Base-by-base conservation (phyloP, 2,797 vertebrate genomes). In the Caiman crocodilus region DNA sequence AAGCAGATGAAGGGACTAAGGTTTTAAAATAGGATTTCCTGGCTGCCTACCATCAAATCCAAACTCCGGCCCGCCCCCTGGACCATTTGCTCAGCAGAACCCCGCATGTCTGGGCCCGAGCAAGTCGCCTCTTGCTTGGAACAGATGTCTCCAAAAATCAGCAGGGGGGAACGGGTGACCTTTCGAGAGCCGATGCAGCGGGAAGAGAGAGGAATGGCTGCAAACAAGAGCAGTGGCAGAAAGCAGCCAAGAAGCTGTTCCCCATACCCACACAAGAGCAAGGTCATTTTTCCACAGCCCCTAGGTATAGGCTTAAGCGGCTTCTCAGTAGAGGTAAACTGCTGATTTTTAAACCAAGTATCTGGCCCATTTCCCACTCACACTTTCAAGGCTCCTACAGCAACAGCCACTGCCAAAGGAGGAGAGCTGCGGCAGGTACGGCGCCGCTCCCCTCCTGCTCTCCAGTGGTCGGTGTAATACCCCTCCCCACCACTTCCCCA, bases 311-410 rank as follows among this genome's bases (percentile, higher is more conserved):
- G 81, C 81, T 85, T 88, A 86, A 50, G 42, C 9, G 94, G 90
- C 93, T 82, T 84, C 95, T 84, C 94, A 32, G 80, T 58, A 85
- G 90, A 77, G 88, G 82, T 93, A 82, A 87, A 84, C 56, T 84
- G 87, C 79, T 94, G 91, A 94, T 94, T 91, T 84, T 84, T 64
- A 50, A 88, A 75, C 84, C 7, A 87, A 61, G 4, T 79, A 84
- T 90, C 89, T 90, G 75, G 55, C 87, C 91, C 30, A 28, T 71
- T 85, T 90, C 79, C 65, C 74, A 79, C 87, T 73, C 32, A 14
- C 83, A 85, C 88, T 42, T 5, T 79, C 82, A 60, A 80, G 82
- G 63, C 42, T 50, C 42, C 42, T 50, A 50, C 42, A 50, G 42
- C 42, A 50, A 50, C 42, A 50, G 42, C 42, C 42, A 50, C 6